phyloP scores from a whole-genome alignment of 2,113 vertebrate genomes.

The Pachypanchax playfairii region DNA sequence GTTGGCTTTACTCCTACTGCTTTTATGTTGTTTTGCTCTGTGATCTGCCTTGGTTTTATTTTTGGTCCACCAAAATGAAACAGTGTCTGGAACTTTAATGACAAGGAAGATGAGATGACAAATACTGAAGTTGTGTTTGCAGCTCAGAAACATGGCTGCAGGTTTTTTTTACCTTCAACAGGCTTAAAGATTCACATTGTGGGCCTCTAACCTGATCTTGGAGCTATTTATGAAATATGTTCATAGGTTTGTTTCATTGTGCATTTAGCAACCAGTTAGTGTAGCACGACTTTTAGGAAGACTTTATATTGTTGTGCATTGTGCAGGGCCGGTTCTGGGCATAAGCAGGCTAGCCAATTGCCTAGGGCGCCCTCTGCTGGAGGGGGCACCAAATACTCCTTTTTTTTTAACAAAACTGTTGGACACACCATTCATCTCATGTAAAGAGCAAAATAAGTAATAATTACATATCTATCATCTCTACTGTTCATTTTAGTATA shows the following conservation, averaged over 20 bases:
- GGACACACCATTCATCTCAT: too few relatives aligned
- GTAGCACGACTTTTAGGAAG: too few relatives aligned
- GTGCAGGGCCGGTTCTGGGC: too few relatives aligned
- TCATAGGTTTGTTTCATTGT: neutral
- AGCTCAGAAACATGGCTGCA: neutral
- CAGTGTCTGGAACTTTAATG: neutral
- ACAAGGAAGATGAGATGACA: neutral
- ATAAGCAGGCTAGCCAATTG: too few relatives aligned
- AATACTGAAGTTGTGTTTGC: neutral
- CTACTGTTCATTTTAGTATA: too few relatives aligned
- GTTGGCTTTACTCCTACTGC: neutral
- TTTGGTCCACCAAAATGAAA: neutral
- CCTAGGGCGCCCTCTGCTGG: too few relatives aligned
- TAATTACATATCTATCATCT: too few relatives aligned
- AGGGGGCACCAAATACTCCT: too few relatives aligned
- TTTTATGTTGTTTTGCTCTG: neutral
- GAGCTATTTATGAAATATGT: neutral
- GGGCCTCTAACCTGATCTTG: neutral
- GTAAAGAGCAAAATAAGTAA: too few relatives aligned
- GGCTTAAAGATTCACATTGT: neutral
- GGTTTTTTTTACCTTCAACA: neutral
- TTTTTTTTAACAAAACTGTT: too few relatives aligned
- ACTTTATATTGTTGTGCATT: too few relatives aligned
- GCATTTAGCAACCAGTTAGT: neutral
- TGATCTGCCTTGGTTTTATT: neutral